Evolutionary conservation across 2,113 vertebrate species (phyloP), one percentile per base, ranked within the genome.

Genomic region (Vidua chalybeata): DNA sequence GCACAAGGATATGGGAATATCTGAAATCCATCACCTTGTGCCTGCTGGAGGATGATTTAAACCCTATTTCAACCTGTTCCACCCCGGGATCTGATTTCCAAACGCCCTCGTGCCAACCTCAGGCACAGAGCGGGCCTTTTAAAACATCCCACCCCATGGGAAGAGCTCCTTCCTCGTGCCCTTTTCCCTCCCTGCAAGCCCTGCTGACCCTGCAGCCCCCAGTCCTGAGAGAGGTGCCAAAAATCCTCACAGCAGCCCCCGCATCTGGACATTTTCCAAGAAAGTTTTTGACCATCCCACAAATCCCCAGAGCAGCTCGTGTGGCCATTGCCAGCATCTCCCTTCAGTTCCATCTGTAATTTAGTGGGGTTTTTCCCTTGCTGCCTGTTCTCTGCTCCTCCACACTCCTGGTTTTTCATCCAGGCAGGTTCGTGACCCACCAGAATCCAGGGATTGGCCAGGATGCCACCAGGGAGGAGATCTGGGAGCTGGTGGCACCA

Each of bases 191-290:
- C 41, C 43, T 39, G 71, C 55, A 27, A 17, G 4, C 14, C 16
- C 46, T 35, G 21, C 68, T 18, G 55, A 33, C 49, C 39, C 48
- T 45, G 28, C 67, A 24, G 49, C 45, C 61, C 33, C n/a, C 2
- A 0, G 15, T 6, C 3, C 0, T 2, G 1, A 13, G 4, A 0
- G 1, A 1, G 19, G 11, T 45, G 45, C 66, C 73, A 19, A 49
- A 92, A 90, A 10, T 6, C 61, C 81, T 54, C 24, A 7, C 4
- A 11, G 22, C 28, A 4, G 11, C 45, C 17, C 7, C 12, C 10
- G 11, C 6, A 63, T 4, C 13, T 4, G 5, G 7, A 37, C 11
- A 14, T 83, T 79, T 74, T 35, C 54, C 19, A 27, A n/a, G 11
- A 4, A 68, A 69, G 11, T 33, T 49, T 55, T 22, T 18, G 15